Evolutionary conservation across 2,113 vertebrate species (phyloP).

Genomic region (Pluvianellus socialis): DNA sequence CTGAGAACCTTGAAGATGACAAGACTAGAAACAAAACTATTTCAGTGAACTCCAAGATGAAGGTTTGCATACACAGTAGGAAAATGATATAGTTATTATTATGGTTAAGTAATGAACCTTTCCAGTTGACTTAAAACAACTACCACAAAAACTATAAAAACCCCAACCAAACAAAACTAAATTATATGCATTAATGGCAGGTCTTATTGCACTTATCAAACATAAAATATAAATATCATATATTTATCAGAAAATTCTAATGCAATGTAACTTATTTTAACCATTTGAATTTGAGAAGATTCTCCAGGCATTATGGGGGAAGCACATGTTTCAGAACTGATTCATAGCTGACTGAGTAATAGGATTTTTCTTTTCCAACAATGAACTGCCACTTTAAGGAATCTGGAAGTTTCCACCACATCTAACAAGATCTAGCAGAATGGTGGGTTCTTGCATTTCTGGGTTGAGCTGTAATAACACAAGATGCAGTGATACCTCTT

Average conservation of each 20-base stretch:
- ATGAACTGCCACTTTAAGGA: background rate
- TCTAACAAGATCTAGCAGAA: background rate
- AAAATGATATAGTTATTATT: background rate
- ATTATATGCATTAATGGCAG: background rate
- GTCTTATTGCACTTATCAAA: background rate
- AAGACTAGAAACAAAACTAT: background rate
- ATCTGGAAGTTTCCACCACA: background rate
- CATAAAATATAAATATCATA: background rate
- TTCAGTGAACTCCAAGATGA: background rate
- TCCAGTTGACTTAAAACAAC: background rate
- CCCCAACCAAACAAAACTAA: rapidly evolving
- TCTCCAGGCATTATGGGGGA: background rate
- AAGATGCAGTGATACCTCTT: background rate
- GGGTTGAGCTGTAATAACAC: background rate
- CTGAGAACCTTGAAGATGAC: background rate
- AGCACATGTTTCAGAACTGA: background rate
- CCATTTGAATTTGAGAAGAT: background rate
- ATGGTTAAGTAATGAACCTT: background rate
- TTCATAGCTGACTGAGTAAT: background rate
- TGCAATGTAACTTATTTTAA: background rate
- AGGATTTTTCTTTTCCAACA: background rate
- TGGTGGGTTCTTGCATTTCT: background rate
- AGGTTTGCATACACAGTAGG: background rate
- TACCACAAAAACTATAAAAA: background rate
- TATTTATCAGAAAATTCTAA: background rate